Conservation (phyloP, 2,888 invertebrate genomes). For the Clostera curtula region DNA sequence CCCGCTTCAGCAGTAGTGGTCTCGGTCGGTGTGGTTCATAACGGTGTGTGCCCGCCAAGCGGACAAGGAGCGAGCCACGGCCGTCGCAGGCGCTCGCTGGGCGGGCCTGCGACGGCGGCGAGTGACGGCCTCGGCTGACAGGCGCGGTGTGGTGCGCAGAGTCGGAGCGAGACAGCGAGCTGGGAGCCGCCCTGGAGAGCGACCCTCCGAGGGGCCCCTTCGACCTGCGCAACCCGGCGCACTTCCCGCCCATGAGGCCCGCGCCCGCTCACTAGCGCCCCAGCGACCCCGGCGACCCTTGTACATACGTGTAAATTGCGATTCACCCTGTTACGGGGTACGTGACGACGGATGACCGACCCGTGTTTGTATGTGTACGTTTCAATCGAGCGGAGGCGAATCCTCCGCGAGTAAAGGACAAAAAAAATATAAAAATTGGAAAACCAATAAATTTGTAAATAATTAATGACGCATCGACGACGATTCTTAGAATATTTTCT, state of each 20-base stretch:
- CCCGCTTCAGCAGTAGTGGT: too few species aligned
- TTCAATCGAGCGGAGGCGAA: conserved; percentile 11
- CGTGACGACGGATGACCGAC: conserved; percentile 15
- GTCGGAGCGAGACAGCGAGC: conserved; percentile 83
- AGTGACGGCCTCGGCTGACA: conserved; percentile 1
- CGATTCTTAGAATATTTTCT: neutral
- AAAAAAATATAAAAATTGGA: conserved; percentile 11
- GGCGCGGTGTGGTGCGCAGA: conserved; percentile 56
- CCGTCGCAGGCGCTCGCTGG: neutral
- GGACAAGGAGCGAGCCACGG: neutral
- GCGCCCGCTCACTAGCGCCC: conserved; percentile 3
- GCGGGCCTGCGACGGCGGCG: neutral
- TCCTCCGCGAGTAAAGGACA: conserved; percentile 9
- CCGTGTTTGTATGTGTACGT: conserved; percentile 13
- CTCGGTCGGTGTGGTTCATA: too few species aligned
- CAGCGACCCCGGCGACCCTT: conserved; percentile 1
- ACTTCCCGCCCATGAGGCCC: conserved; percentile 84
- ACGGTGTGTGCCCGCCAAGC: neutral
- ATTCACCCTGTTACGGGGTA: conserved; percentile 15
- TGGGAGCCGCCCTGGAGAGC: conserved; percentile 81
- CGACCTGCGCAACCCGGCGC: conserved; percentile 86
- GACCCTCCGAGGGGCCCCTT: conserved; percentile 77
- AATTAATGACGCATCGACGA: neutral
- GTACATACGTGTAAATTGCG: conserved; percentile 16
- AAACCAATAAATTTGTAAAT: conserved; percentile 19